These are phyloP conservation scores for Pundamilia nyererei DNA, from an alignment of 2,113 vertebrate genomes.

Conservation along the genomic window DNA sequence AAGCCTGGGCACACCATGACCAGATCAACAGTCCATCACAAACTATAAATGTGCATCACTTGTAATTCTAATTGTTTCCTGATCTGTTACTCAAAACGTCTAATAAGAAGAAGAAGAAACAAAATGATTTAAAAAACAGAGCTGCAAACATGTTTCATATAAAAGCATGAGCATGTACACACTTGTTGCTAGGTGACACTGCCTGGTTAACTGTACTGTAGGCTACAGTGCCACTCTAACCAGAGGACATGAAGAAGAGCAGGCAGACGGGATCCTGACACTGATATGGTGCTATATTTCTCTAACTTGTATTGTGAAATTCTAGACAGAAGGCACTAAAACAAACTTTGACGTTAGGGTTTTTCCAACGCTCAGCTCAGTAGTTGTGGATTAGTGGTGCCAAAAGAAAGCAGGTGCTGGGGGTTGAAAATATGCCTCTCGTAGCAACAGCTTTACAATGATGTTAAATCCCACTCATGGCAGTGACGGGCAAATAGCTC, in stretches of 20 bases:
- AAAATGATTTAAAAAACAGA: background rate
- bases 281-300: background rate
- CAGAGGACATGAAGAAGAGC: background rate
- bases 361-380: background rate
- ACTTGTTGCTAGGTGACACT: background rate
- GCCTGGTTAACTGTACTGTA: background rate
- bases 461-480: background rate
- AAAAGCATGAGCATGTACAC: background rate
- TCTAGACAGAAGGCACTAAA: background rate
- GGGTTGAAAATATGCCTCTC: background rate
- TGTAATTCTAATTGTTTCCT: background rate
- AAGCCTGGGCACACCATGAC: background rate
- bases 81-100: background rate
- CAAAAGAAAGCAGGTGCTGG: background rate
- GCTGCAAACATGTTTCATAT: background rate
- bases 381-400: background rate
- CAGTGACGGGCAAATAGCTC: background rate
- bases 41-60: background rate
- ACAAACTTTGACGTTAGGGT: background rate
- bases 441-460: background rate
- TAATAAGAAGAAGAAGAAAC: fast-evolving
- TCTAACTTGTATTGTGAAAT: background rate
- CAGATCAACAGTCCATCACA: background rate
- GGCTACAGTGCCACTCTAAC: background rate
- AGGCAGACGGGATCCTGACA: background rate